These are phyloP conservation scores for Podarcis siculus DNA, from an alignment of 2,797 vertebrate species.

Conservation along the genomic window DNA sequence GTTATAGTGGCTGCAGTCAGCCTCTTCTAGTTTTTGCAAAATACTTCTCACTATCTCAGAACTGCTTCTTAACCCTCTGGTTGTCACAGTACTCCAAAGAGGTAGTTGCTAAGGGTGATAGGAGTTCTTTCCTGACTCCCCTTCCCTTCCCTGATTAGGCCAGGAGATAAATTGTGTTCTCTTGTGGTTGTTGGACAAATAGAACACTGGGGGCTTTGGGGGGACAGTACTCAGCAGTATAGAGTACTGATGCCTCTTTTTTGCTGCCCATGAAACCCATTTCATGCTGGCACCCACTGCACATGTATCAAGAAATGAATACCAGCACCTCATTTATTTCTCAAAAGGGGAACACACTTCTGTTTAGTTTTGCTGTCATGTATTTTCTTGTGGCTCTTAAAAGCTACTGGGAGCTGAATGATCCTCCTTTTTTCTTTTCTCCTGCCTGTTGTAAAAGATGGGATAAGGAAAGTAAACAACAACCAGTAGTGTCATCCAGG, in stretches of 20 bases:
- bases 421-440: background rate
- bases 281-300: too few species aligned
- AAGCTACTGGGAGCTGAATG: background rate
- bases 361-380: background rate
- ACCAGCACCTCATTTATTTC: too few species aligned
- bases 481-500: background rate
- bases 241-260: too few species aligned
- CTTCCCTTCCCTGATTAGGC: too few species aligned
- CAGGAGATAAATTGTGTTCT: too few species aligned
- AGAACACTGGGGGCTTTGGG: too few species aligned
- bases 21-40: background rate
- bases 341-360: background rate
- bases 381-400: background rate
- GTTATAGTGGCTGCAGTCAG: too few species aligned
- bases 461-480: background rate
- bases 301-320: too few species aligned
- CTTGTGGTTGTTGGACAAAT: background rate
- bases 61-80: background rate
- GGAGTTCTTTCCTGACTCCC: background rate
- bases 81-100: background rate
- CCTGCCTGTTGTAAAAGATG: background rate
- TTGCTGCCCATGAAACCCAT: too few species aligned
- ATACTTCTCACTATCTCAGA: background rate
- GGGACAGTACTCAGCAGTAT: too few species aligned
- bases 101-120: background rate